phyloP scores from a whole-genome alignment of 2,888 invertebrate species.

The Hofmannophila pseudospretella region DNA sequence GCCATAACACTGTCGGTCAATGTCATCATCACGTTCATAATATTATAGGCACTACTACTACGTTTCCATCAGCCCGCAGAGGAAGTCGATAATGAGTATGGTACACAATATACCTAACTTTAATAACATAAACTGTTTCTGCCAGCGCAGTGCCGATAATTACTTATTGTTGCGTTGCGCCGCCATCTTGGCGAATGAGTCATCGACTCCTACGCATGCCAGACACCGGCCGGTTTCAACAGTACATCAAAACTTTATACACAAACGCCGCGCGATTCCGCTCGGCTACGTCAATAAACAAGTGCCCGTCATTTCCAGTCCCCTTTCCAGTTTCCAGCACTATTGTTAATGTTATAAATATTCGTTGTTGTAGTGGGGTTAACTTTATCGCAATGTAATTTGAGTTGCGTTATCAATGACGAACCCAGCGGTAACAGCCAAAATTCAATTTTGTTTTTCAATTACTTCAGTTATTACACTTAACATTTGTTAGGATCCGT shows the following conservation, averaged over 20 bases:
- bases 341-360: conserved; percentile 8
- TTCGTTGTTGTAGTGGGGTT: conserved; percentile 4
- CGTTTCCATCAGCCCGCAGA: neutral
- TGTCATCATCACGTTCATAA: no score
- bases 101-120: conserved; percentile 1
- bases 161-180: conserved; percentile 15
- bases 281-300: conserved; percentile 5
- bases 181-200: conserved; percentile 55
- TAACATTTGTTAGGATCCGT: no score
- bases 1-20: no score
- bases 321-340: conserved; percentile 1
- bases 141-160: neutral
- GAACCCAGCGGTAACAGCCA: neutral
- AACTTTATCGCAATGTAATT: conserved; percentile 3
- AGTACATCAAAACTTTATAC: conserved; percentile 44
- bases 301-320: conserved; percentile 3
- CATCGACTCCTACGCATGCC: conserved; percentile 48
- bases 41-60: neutral
- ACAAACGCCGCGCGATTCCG: conserved; percentile 18
- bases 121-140: neutral
- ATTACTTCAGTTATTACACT: no score
- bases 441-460: no score
- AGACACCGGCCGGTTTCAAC: conserved; percentile 39
- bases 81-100: conserved; percentile 1
- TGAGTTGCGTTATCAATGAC: conserved; percentile 3